phyloP scores from a whole-genome alignment of 23 tunicate species.

The Diplosoma virens region DNA sequence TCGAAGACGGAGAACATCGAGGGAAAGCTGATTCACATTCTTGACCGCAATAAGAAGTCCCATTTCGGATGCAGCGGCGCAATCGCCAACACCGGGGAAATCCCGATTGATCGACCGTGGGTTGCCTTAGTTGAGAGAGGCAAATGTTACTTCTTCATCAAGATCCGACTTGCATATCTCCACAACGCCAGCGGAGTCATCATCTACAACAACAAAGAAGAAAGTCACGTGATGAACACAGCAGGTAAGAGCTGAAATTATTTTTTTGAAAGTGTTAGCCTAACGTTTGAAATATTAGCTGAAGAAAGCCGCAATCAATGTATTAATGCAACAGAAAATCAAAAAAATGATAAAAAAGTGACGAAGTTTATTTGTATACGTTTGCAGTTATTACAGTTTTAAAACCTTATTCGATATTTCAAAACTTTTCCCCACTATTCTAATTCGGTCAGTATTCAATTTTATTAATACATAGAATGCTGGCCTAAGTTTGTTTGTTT shows the following conservation, averaged over 20 bases:
- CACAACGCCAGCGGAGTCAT: conserved; percentile 86
- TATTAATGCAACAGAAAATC: no score
- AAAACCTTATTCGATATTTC: no score
- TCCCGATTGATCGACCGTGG: conserved; percentile 65
- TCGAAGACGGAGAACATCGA: conserved; percentile 13
- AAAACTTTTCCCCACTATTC: no score
- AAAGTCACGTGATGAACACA: conserved; percentile 66
- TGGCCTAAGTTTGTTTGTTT: no score
- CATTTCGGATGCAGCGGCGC: conserved; percentile 61
- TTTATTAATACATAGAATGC: no score
- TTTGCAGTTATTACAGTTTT: no score
- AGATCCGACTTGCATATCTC: conserved; percentile 55
- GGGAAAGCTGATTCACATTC: conserved; percentile 64
- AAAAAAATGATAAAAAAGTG: no score
- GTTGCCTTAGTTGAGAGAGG: conserved; percentile 77
- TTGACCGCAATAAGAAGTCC: conserved; percentile 43
- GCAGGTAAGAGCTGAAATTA: conserved; percentile 65
- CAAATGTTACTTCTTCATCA: conserved; percentile 69
- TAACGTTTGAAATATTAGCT: no score
- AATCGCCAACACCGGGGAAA: conserved; percentile 31
- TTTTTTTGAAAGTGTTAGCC: no score
- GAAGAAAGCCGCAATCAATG: no score
- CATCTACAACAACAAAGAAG: conserved; percentile 62
- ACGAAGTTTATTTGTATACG: no score
- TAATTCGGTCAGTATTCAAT: no score